These are phyloP conservation scores for Pan paniscus DNA, from an alignment of 2,113 vertebrate species.

Conservation along the genomic window DNA sequence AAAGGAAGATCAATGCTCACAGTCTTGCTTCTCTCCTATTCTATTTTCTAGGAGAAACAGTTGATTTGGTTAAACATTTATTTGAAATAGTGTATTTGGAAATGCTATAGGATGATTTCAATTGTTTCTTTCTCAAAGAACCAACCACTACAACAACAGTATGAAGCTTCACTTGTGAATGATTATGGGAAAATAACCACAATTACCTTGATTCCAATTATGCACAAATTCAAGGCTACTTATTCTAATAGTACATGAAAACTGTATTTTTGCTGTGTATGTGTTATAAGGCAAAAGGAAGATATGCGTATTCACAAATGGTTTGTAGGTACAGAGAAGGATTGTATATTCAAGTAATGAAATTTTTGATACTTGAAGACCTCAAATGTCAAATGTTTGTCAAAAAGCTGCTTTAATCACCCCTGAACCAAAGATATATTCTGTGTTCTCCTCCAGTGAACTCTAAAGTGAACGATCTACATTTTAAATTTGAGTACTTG, in stretches of 20 bases:
- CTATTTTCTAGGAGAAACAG: neutral
- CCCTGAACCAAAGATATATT: neutral
- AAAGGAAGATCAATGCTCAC: neutral
- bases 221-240: neutral
- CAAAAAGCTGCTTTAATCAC: neutral
- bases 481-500: neutral
- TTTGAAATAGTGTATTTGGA: neutral
- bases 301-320: neutral
- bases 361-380: neutral
- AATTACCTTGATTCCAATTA: neutral
- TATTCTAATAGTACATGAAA: neutral
- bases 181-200: neutral
- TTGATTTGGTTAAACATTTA: neutral
- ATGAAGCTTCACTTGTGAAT: neutral
- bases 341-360: neutral
- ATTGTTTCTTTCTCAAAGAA: neutral
- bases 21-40: neutral
- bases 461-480: neutral
- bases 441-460: neutral
- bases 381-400: neutral
- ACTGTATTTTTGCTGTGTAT: neutral
- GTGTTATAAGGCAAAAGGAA: neutral
- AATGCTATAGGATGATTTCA: neutral
- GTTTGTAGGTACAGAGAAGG: neutral
- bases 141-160: too few relatives aligned